phyloP scores from a whole-genome alignment of 2,888 invertebrate species.

The Drosophila neutralis region DNA sequence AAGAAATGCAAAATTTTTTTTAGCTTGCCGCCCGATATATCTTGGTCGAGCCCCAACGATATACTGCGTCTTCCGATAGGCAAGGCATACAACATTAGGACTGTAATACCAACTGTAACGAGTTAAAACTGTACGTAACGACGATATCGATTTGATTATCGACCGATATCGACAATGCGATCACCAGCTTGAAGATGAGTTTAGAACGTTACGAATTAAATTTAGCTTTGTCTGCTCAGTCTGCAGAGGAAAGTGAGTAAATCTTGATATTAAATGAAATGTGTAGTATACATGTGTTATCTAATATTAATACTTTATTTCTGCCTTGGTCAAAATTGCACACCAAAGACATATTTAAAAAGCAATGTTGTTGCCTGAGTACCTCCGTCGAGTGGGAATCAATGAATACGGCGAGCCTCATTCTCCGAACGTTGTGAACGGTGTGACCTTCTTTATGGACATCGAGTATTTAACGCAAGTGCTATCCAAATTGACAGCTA shows the following conservation, averaged over 20 bases:
- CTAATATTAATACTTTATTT: slow-evolving; percentile 25
- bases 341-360: slow-evolving; percentile 35
- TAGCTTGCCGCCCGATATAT: no score
- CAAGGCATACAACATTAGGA: no score
- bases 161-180: not conserved
- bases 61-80: no score
- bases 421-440: slow-evolving; percentile 9
- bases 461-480: slow-evolving; percentile 23
- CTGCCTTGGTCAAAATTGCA: slow-evolving; percentile 22
- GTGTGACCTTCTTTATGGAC: slow-evolving; percentile 22
- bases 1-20: no score
- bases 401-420: slow-evolving; percentile 31
- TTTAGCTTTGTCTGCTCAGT: not conserved
- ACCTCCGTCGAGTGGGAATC: slow-evolving; percentile 33
- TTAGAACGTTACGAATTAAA: not conserved
- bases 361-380: slow-evolving; percentile 11
- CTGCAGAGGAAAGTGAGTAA: not conserved
- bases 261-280: not conserved
- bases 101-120: no score
- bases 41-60: no score
- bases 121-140: no score
- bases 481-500: no score
- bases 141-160: not conserved
- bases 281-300: not conserved
- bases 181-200: not conserved